These are phyloP conservation scores for Zaprionus bogoriensis DNA, from an alignment of 2,888 invertebrate genomes.

Conservation along the genomic window DNA sequence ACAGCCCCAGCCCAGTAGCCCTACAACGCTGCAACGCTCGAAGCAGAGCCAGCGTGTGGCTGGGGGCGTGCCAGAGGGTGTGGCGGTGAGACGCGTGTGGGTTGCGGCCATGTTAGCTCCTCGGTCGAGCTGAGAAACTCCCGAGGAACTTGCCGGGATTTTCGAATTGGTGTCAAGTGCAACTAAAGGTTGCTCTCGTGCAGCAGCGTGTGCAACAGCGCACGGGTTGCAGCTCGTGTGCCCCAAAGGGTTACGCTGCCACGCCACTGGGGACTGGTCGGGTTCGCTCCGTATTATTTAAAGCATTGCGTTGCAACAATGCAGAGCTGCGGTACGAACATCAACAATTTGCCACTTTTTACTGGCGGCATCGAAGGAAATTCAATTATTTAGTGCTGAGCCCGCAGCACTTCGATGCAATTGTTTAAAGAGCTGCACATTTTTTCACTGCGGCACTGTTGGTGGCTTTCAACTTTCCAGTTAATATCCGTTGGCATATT, in stretches of 20 bases:
- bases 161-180: constrained; percentile 13
- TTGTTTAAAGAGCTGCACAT: background rate
- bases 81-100: too few species aligned
- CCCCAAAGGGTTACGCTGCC: too few species aligned
- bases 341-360: background rate
- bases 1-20: too few species aligned
- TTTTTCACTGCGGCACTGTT: background rate
- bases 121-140: background rate
- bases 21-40: too few species aligned
- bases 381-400: constrained; percentile 1
- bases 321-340: background rate
- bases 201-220: too few species aligned
- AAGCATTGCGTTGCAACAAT: too few species aligned
- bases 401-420: constrained; percentile 1
- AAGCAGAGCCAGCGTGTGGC: too few species aligned
- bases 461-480: background rate
- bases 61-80: too few species aligned
- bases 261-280: too few species aligned
- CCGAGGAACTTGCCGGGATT: background rate
- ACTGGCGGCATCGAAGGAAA: background rate
- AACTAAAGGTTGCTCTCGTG: background rate
- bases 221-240: too few species aligned
- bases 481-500: too few species aligned
- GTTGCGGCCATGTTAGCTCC: too few species aligned
- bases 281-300: background rate